Base-by-base conservation (phyloP, 2,888 invertebrate genomes). In the Keiferia lycopersicella region DNA sequence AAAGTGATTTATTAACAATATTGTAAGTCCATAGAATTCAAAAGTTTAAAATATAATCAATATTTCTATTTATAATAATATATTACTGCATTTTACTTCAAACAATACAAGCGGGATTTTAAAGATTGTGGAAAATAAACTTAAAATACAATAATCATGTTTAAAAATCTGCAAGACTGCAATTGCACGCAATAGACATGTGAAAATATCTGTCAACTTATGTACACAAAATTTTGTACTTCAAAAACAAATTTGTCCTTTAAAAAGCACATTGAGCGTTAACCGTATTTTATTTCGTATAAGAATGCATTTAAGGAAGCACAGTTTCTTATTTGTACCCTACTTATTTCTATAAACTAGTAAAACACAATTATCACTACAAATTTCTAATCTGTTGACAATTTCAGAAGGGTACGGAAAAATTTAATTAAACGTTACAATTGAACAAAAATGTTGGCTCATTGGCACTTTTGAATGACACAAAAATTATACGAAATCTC, bases 381-480 rank as follows among this genome's bases (percentile, higher is more conserved):
- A 71, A 73, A 64, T 66, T 70, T 70, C 69, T 51, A 67, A 67
- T 67, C 69, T 71, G 67, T 70, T 68, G 68, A 67, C 69, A 74
- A 71, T 60, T 41, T 64, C 18, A 59, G 62, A 70, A 73, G 73
- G 73, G 73, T 73, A 77, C 76, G 74, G 30, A 34, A 56, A 26
- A 53, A 22, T 53, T 20, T 18, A 20, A 20, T 7, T 20, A 20
- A 11, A 18, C 20, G 22, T n/a, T 56, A 51, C n/a, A 51, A 34
- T 30, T 56, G 30, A 34, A 56, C 30, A 34, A 56, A 26, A 56
- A 56, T 56, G 26, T 78, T 77, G 81, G 88, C 88, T 82, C 88
- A 78, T 88, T 90, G 90, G 90, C 90, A 90, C 89, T 82, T 83
- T 74, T 80, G 71, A 77, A 91, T 90, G 90, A 90, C 90, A 90